Evolutionary conservation across 2,797 vertebrate genomes (phyloP), one percentile per base, ranked within the genome.

Genomic region (Discoglossus pictus): DNA sequence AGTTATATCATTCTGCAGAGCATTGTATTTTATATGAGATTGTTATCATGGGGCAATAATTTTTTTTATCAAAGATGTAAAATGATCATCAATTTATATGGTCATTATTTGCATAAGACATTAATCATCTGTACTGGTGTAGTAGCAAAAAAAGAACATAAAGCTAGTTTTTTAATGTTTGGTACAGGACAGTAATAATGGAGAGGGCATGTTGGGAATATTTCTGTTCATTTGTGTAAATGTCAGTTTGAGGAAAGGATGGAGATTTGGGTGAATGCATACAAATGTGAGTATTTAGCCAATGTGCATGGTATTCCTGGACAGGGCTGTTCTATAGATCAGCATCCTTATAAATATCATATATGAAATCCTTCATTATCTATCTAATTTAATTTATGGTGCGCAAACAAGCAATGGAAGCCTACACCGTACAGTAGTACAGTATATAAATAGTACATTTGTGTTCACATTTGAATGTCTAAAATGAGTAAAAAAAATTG

Each of bases 1-100:
- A 17, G 27, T 50, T 63, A n/a, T 31, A 8, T 23, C 42, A 36
- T 63, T 58, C 52, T 48, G 35, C 50, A 23, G 59, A 31, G 60
- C 59, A 47, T 69, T 69, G 58, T 69, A 62, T 55, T 69, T 69
- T 62, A 69, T 69, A 69, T 6, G 50, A 62, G 59, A 47, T 47
- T 39, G 39, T 47, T 55, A 70, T 70, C 60, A 70, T 56, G 52
- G n/a, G 17, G 51, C 56, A 63, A 70, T 56, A 48, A 55, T 56
- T 70, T 70, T n/a, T n/a, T 70, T 70, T 70, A 70, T 70, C 59
- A 70, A 63, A 70, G 67, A 63, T 63, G 59, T 70, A 70, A 70
- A 63, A 63, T 40, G 59, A 70, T 70, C 67, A 56, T 70, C 51
- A 70, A 63, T 63, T 70, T 70, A 63, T 63, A 70, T 18, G 51